These are phyloP conservation scores for Xenopus petersii DNA, from an alignment of 2,797 vertebrate species.

Conservation along the genomic window DNA sequence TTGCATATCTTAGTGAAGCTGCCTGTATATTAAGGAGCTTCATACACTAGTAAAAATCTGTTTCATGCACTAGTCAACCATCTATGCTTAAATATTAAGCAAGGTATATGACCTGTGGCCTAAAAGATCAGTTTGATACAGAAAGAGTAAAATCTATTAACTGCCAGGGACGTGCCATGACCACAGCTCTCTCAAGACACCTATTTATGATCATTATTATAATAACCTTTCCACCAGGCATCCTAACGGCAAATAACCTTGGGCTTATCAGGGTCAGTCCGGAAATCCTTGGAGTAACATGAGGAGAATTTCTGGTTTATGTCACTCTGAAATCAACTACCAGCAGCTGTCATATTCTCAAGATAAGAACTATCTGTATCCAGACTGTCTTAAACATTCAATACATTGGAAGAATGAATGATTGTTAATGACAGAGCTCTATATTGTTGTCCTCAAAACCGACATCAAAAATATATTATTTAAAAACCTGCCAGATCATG, in stretches of 20 bases:
- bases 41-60: conserved; percentile 69
- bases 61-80: conserved; percentile 81
- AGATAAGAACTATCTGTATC: conserved; percentile 60
- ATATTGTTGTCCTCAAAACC: not conserved
- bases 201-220: conserved; percentile 81
- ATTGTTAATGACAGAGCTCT: conserved; percentile 14
- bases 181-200: conserved; percentile 70
- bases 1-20: conserved; percentile 87
- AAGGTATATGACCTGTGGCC: conserved; percentile 74
- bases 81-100: conserved; percentile 79
- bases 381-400: conserved; percentile 45
- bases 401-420: conserved; percentile 63
- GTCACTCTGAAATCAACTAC: conserved; percentile 71
- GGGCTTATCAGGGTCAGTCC: conserved; percentile 88
- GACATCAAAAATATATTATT: conserved; percentile 19
- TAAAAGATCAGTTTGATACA: conserved; percentile 74
- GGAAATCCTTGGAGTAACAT: conserved; percentile 82
- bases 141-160: conserved; percentile 75
- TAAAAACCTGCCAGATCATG: conserved; percentile 45
- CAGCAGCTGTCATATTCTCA: conserved; percentile 60
- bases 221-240: conserved; percentile 82
- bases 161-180: conserved; percentile 69
- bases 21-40: conserved; percentile 80
- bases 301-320: conserved; percentile 74
- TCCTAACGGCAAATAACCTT: conserved; percentile 81